These are phyloP conservation scores for Philonicus albiceps DNA, from an alignment of 2,888 invertebrate genomes.

Conservation along the genomic window DNA sequence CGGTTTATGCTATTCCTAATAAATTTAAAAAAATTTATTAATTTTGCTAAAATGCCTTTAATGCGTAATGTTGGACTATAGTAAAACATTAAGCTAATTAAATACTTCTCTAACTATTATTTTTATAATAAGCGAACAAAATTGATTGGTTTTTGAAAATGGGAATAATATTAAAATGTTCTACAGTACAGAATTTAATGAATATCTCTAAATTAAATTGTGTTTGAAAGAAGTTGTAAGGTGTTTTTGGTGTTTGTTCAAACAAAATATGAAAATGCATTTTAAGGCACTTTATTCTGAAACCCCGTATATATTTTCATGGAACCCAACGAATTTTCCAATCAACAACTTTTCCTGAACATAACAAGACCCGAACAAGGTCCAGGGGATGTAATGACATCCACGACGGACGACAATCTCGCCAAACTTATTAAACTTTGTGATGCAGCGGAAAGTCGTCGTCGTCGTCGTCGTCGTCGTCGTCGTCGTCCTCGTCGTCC, in stretches of 20 bases:
- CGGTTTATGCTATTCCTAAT: too few species aligned
- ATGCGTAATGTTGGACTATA: too few species aligned
- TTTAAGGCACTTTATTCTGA: not conserved
- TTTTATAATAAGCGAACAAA: too few species aligned
- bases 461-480: not conserved
- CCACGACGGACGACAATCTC: not conserved
- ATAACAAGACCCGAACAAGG: not conserved
- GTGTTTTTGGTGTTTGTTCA: not conserved
- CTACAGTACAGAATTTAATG: too few species aligned
- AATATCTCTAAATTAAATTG: too few species aligned
- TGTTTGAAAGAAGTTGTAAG: too few species aligned
- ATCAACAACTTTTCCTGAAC: conserved; percentile 12
- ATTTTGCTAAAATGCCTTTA: too few species aligned
- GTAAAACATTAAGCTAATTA: too few species aligned
- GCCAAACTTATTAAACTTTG: conserved; percentile 30
- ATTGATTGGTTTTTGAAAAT: too few species aligned
- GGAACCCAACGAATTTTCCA: conserved; percentile 18
- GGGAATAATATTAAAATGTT: too few species aligned
- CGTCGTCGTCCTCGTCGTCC: not conserved
- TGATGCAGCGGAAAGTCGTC: conserved; percentile 23
- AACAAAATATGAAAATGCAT: not conserved
- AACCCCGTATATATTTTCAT: not conserved
- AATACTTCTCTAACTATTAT: too few species aligned
- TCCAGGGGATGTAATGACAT: not conserved
- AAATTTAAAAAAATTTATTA: too few species aligned